Percentiles rank a stretch among this genome's conserved stretches.
Evolutionary conservation across 2,888 invertebrate genomes (phyloP).

Genomic region (Troglohyphantes excavatus): DNA sequence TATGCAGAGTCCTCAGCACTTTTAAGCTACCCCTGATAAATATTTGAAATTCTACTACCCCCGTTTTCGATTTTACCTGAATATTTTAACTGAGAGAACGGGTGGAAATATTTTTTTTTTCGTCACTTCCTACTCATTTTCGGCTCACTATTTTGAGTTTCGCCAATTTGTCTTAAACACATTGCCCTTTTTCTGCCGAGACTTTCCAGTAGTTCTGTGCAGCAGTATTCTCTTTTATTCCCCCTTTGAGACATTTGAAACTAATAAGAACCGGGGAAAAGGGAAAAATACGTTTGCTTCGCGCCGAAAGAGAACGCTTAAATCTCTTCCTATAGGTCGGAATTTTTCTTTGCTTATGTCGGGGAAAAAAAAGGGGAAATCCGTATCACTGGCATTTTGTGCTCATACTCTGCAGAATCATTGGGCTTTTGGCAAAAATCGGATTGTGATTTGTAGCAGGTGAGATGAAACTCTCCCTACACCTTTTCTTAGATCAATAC

Average conservation of each 20-base stretch:
- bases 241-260: conserved; percentile 4
- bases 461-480: background rate
- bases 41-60: conserved; percentile 59
- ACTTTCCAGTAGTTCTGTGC: background rate
- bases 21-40: conserved; percentile 39
- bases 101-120: background rate
- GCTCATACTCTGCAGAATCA: background rate
- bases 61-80: conserved; percentile 24
- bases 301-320: background rate
- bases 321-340: conserved; percentile 25
- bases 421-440: conserved; percentile 15
- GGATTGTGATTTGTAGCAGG: conserved; percentile 34
- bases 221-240: background rate
- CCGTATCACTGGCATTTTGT: background rate
- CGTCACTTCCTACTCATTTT: background rate
- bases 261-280: background rate
- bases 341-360: background rate
- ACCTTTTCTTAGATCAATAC: background rate
- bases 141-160: conserved; percentile 33
- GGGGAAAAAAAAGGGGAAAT: background rate
- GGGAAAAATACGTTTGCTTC: conserved; percentile 36
- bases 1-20: conserved; percentile 40
- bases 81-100: conserved; percentile 33
- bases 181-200: conserved; percentile 4
- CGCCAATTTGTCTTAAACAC: conserved; percentile 39